Base-by-base conservation (phyloP, 2,113 vertebrate genomes). In the Pseudorasbora parva region DNA sequence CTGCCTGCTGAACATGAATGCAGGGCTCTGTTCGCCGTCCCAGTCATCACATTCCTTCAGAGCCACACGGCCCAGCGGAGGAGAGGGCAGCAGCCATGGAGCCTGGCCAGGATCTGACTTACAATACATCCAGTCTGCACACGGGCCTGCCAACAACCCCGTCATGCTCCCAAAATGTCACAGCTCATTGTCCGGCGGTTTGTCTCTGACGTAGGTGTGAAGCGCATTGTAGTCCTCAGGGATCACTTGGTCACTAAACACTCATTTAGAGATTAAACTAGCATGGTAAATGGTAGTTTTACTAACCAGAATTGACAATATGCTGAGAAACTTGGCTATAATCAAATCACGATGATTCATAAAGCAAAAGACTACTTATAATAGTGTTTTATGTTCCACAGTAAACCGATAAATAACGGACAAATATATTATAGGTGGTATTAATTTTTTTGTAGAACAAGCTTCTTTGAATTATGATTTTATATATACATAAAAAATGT, bases 41-140 rank as follows among this genome's bases (percentile, higher is more conserved):
- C 91, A 90, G 91, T 94, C 94, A 94, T 94, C 93, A 94, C 93
- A 94, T 94, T 94, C 94, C 93, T 90, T 88, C 89, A 88, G 91
- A 94, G 93, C 91, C 94, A 93, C 90, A 90, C 87, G 91, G 93
- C 87, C 9, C 59, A 90, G 90, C 89, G 91, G 90, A 92, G 88
- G 90, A 90, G 85, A 51, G 62, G 84, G n/a, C 84, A 82, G 86
- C 81, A 25, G 86, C 82, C 69, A 60, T 69, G 41, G 79, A 74
- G 80, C 15, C 88, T 78, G 78, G 82, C 62, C 84, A 84, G 68
- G 82, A 74, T 73, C 86, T 73, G 21, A 62, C 86, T 87, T 60
- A 82, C 76, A 82, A 69, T 78, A 66, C 83, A 83, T 30, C 64
- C 75, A 74, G 77, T 49, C 83, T 74, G 77, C 74, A 79, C 60